Evolutionary conservation across 37 sponge, comb jelly and placozoan genomes (phyloP).

Genomic region (Hexactinellida sp.): DNA sequence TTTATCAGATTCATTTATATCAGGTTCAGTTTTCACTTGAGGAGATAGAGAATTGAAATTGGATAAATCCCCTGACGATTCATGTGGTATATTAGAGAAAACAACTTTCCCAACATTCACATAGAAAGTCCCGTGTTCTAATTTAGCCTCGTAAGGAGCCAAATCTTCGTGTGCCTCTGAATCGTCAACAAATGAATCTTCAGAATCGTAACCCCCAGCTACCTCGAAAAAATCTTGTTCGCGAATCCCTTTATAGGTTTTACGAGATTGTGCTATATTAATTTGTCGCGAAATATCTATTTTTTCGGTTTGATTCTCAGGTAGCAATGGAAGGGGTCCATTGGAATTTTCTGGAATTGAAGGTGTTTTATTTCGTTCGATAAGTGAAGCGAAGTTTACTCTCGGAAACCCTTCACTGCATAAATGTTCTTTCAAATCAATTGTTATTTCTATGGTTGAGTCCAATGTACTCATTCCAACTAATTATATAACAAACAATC

Average conservation of each 20-base stretch:
- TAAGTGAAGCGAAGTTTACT: not conserved
- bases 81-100: not conserved
- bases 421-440: not conserved
- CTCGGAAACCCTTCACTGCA: not conserved
- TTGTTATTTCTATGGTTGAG: not conserved
- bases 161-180: slow-evolving; percentile 1
- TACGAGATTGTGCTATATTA: not conserved
- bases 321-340: not conserved
- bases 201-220: not conserved
- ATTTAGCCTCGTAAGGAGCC: not conserved
- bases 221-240: not conserved
- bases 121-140: not conserved
- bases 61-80: not conserved
- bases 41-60: not conserved
- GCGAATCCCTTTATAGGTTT: not conserved
- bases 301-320: not conserved
- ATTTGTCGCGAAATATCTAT: not conserved
- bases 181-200: slow-evolving; percentile 1
- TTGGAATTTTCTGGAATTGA: not conserved
- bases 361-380: not conserved
- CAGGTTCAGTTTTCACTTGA: not conserved
- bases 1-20: not conserved
- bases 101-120: not conserved
- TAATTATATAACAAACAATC: too few species aligned
- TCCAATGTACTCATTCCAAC: not conserved